phyloP scores from a whole-genome alignment of 2,888 invertebrate species.

The Cosmopolites sordidus region DNA sequence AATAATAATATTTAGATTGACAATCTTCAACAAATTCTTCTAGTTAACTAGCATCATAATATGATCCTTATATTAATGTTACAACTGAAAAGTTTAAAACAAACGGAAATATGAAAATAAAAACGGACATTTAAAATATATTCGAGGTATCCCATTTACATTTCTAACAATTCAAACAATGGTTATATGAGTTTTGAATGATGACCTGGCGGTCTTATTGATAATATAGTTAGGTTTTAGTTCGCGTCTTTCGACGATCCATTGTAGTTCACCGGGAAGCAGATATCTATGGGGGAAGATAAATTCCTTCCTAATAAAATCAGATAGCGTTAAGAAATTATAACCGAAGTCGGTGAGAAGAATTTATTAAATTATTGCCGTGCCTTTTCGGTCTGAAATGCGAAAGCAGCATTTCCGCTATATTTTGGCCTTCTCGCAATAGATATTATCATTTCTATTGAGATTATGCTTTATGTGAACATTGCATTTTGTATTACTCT shows the following conservation, averaged over 20 bases:
- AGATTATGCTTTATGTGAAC: not conserved
- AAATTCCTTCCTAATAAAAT: slow-evolving; percentile 24
- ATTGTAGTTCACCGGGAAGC: not conserved
- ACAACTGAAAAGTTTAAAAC: too few species aligned
- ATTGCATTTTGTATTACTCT: not conserved
- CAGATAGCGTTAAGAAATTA: slow-evolving; percentile 24
- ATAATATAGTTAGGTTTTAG: too few species aligned
- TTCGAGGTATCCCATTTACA: too few species aligned
- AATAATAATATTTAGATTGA: too few species aligned
- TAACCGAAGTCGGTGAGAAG: slow-evolving; percentile 11
- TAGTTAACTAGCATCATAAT: too few species aligned
- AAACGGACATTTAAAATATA: too few species aligned
- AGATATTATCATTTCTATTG: not conserved
- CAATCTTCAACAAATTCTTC: too few species aligned
- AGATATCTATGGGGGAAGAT: slow-evolving; percentile 9
- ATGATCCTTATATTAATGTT: too few species aligned
- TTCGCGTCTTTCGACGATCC: not conserved
- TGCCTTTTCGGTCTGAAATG: slow-evolving; percentile 6
- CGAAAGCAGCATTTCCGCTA: slow-evolving; percentile 13
- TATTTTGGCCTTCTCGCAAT: not conserved
- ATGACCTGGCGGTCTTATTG: too few species aligned
- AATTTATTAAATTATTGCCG: slow-evolving; percentile 22
- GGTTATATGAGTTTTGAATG: too few species aligned
- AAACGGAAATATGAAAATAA: too few species aligned
- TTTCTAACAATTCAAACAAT: too few species aligned